phyloP scores from a whole-genome alignment of 2,888 invertebrate species.

The Amblyteles armatorius region DNA sequence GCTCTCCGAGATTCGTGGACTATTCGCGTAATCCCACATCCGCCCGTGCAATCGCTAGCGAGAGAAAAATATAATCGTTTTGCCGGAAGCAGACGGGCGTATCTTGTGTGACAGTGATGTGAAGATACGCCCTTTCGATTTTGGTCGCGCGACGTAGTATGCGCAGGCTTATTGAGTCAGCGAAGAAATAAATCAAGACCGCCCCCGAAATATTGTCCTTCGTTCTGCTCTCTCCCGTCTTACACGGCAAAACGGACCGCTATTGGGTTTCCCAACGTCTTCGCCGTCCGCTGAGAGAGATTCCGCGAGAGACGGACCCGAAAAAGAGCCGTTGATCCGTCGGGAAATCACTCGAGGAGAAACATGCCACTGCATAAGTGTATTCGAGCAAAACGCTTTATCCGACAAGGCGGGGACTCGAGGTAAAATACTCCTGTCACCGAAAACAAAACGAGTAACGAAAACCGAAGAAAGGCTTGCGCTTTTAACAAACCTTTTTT shows the following conservation, averaged over 20 bases:
- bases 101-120: neutral
- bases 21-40: neutral
- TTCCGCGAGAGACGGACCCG: slow-evolving; percentile 6
- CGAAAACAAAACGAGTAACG: neutral
- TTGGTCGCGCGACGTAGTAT: neutral
- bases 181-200: slow-evolving; percentile 33
- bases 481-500: neutral
- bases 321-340: slow-evolving; percentile 35
- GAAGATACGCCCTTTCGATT: neutral
- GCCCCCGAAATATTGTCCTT: slow-evolving; percentile 27
- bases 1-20: neutral
- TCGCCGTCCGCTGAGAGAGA: neutral
- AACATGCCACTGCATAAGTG: slow-evolving; percentile 24
- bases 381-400: slow-evolving; percentile 24
- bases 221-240: slow-evolving; percentile 12
- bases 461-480: neutral
- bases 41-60: neutral
- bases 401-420: slow-evolving; percentile 3
- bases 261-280: slow-evolving; percentile 4
- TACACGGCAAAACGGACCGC: slow-evolving; percentile 12
- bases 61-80: neutral
- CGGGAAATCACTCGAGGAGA: slow-evolving; percentile 35
- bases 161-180: slow-evolving; percentile 32
- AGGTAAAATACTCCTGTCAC: neutral
- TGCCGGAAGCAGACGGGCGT: neutral